Evolutionary conservation across 2,888 invertebrate genomes (phyloP), one percentile per base, ranked within the genome.

Genomic region (Bombyx huttoni): DNA sequence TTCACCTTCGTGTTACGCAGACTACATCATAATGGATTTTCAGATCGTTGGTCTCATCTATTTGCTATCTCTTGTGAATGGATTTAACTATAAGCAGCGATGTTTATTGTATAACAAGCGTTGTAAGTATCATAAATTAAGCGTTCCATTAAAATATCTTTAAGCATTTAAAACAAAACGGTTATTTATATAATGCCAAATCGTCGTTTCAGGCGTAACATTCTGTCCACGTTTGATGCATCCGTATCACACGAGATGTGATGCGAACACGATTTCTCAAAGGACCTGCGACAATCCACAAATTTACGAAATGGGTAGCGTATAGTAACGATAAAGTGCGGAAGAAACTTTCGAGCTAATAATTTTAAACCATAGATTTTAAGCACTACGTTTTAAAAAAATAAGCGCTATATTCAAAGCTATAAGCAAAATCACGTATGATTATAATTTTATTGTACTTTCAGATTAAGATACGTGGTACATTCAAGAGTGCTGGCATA

Each of bases 201-300:
- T n/a, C n/a, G n/a, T n/a, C n/a, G n/a, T 70, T 72, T 14, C 74
- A 83, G 83, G 84, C 62, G 72, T 81, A 2, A 34, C 52, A 1
- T 60, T 64, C 45, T 84, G 84, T 46, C 84, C 84, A 0, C 62
- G 62, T 0, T 51, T 60, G 13, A 83, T 82, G 81, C 77, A 81
- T 49, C 60, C 82, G 0, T 84, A 84, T 53, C 78, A 84, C 59
- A 80, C 81, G 1, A 65, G 78, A n/a, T 84, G 84, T 54, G 78
- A 83, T 53, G 64, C 56, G 1, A 62, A 75, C 6, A 72, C 82
- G 0, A 7, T 68, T 45, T 77, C 83, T 0, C 83, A 82, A 54
- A 56, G 70, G 34, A 81, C 83, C 3, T 84, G 83, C 52, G 56
- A 56, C 9, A 53, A 55, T 9, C 78, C 69, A 1, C n/a, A 51